Base-by-base conservation (phyloP, 2,113 vertebrate genomes). In the Anoplopoma fimbria region DNA sequence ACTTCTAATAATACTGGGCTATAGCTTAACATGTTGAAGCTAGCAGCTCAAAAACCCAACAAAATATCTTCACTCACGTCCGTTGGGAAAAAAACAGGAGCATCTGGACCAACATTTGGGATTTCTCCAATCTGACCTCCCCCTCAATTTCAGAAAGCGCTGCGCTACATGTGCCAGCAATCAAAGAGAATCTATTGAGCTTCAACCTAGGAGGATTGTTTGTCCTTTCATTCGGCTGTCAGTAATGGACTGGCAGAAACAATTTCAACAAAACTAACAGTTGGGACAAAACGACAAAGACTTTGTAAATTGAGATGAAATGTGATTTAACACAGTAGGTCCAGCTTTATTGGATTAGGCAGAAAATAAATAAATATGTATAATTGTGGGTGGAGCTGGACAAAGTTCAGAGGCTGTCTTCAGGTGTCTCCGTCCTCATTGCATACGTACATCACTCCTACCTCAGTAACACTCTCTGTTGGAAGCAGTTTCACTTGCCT, bases 101-200 rank as follows among this genome's bases (percentile, higher is more conserved):
- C 74, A 82, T 78, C 67, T 51, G 45, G 62, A 69, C 1, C 0
- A 49, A 69, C 23, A 60, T 75, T 68, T 64, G 51, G 38, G 49
- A 79, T 47, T 83, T 13, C 29, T 83, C 77, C 61, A 73, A 70
- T 42, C 29, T 47, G 33, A 71, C 61, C 70, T 70, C 70, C 74
- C 21, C 47, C 45, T 81, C 38, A 51, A 12, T 73, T 60, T 38
- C 19, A 34, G 72, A 3, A 71, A 64, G 76, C 27, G 23, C 14
- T 60, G 25, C 15, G 2, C 25, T 36, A 21, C 0, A 2, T 64
- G 65, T 78, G 55, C 49, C 74, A 81, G 38, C 25, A 82, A 86
- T 75, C 78, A 86, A n/a, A 76, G 25, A 42, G 38, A 70, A 84
- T 82, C 27, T 49, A 60, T 36, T 23, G 31, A 42, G 69, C 42